Evolutionary conservation across 2,113 vertebrate genomes (phyloP).

Genomic region (Theristicus caerulescens): DNA sequence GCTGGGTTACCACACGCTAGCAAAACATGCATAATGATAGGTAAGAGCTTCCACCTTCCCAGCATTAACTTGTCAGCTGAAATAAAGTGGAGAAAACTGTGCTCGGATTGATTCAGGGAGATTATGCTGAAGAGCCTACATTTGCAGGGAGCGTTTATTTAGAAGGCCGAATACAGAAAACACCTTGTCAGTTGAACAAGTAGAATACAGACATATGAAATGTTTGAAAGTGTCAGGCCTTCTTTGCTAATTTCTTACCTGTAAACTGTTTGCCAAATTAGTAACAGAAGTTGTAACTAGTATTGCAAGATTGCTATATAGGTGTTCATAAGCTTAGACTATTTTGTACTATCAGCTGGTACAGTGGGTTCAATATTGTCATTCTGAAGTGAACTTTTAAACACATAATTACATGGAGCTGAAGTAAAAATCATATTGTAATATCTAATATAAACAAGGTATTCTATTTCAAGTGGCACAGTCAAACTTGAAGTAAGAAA

Average conservation of each 20-base stretch:
- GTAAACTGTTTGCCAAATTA: background rate
- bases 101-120: background rate
- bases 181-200: background rate
- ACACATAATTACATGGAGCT: background rate
- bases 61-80: background rate
- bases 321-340: background rate
- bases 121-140: background rate
- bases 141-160: background rate
- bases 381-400: slow-evolving; percentile 25
- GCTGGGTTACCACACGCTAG: background rate
- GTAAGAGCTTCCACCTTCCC: background rate
- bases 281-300: background rate
- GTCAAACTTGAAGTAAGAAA: background rate
- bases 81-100: background rate
- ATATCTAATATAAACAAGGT: slow-evolving; percentile 3
- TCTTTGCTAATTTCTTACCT: background rate
- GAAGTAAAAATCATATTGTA: slow-evolving; percentile 21
- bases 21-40: background rate
- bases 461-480: background rate
- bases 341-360: background rate
- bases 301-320: background rate
- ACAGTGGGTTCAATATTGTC: background rate
- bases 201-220: background rate
- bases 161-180: background rate
- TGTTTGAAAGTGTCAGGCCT: background rate